Evolutionary conservation across 2,888 invertebrate species (phyloP).

Genomic region (Amblyteles armatorius): DNA sequence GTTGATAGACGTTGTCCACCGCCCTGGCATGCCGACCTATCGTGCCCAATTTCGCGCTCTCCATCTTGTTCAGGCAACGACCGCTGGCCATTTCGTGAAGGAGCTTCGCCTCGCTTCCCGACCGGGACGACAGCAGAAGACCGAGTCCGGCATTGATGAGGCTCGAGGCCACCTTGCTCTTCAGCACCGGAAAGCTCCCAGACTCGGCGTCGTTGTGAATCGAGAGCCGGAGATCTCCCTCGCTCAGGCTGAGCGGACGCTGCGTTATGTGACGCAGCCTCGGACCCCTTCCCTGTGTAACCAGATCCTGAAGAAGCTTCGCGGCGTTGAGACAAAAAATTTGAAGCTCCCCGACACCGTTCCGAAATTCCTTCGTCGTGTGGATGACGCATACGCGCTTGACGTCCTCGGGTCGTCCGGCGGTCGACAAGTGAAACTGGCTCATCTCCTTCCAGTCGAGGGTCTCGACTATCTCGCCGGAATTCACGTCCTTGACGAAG

Average conservation of each 20-base stretch:
- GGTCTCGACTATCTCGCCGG: slow-evolving; percentile 85
- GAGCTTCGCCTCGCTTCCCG: slow-evolving; percentile 76
- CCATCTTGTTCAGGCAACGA: slow-evolving; percentile 68
- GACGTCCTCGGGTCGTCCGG: slow-evolving; percentile 85
- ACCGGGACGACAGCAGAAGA: slow-evolving; percentile 71
- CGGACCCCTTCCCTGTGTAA: slow-evolving; percentile 84
- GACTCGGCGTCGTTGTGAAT: slow-evolving; percentile 69
- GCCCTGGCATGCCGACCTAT: slow-evolving; percentile 70
- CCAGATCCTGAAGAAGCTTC: slow-evolving; percentile 84
- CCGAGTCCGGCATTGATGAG: slow-evolving; percentile 77
- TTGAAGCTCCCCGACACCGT: slow-evolving; percentile 86
- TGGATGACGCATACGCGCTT: slow-evolving; percentile 87
- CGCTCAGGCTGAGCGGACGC: slow-evolving; percentile 85
- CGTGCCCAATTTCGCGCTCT: slow-evolving; percentile 66
- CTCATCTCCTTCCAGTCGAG: slow-evolving; percentile 88
- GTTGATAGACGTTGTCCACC: slow-evolving; percentile 80
- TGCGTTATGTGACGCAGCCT: slow-evolving; percentile 72
- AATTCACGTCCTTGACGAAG: slow-evolving; percentile 86
- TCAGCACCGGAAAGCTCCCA: slow-evolving; percentile 68
- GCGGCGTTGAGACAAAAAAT: slow-evolving; percentile 85
- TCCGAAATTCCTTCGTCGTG: slow-evolving; percentile 86
- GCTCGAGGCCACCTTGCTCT: slow-evolving; percentile 73
- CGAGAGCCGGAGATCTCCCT: slow-evolving; percentile 84
- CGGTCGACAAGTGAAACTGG: slow-evolving; percentile 86
- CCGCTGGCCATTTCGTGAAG: slow-evolving; percentile 68